Evolutionary conservation across 2,113 vertebrate genomes (phyloP), one percentile per base, ranked within the genome.

Genomic region (Micronisus gabar): DNA sequence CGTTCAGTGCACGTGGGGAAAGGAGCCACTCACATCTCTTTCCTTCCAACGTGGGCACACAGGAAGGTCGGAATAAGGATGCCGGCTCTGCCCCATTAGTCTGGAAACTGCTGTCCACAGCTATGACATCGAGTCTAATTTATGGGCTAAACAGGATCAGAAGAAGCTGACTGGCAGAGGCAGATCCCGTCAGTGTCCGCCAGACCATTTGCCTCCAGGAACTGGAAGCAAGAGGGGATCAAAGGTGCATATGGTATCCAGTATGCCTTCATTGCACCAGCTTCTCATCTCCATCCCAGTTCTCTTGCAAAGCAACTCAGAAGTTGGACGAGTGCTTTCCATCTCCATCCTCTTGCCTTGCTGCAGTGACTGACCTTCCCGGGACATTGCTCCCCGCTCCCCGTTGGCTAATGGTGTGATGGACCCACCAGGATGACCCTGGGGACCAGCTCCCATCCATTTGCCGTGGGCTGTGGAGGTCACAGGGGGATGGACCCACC

Each of bases 401-500:
- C 62, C 3, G 38, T 70, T 76, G 67, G 32, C 27, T 80, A 72
- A 22, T 2, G 13, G 50, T 4, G 5, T 34, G 50, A 22, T 1
- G 4, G n/a, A n/a, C 1, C 65, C 34, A 45, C 26, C 34, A 22
- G 16, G 34, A 32, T 36, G 48, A 15, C 7, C 26, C 32, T 67
- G 55, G 27, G 27, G 50, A 73, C 4, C 30, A 73, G 40, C 6
- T 85, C 50, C 47, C 27, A 40, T 18, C 70, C 40, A 5, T 66
- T 81, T 48, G 9, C 36, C 41, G 27, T 19, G 34, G 78, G 18
- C 23, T 47, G 20, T 11, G 12, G n/a, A 90, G 52, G n/a, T 66
- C 2, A 9, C 0, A 0, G 9, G 2, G 7, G 32, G n/a, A 12
- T 23, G 50, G 38, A 79, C 25, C 13, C 53, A 65, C 32, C 36